Evolutionary conservation across 2,888 invertebrate genomes (phyloP).

Genomic region (Apamea crenata): DNA sequence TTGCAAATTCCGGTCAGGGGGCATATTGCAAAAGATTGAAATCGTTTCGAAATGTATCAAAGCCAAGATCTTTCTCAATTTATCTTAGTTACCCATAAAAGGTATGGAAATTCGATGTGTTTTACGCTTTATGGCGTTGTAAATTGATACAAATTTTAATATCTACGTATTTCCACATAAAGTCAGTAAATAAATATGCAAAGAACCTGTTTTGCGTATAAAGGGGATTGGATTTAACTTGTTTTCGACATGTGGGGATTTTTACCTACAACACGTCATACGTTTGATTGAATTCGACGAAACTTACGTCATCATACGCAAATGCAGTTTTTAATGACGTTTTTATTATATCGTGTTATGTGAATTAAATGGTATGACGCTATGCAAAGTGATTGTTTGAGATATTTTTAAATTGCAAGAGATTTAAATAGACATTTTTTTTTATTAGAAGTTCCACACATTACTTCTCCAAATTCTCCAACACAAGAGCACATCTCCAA

Average conservation of each 20-base stretch:
- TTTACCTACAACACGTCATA: slow-evolving; percentile 38
- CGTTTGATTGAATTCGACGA: slow-evolving; percentile 17
- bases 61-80: slow-evolving; percentile 55
- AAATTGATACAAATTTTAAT: slow-evolving; percentile 59
- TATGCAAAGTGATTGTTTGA: background rate
- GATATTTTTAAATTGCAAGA: background rate
- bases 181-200: slow-evolving; percentile 46
- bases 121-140: slow-evolving; percentile 53
- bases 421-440: too few species aligned
- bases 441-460: background rate
- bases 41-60: slow-evolving; percentile 47
- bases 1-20: slow-evolving; percentile 41
- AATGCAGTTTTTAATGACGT: slow-evolving; percentile 27
- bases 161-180: slow-evolving; percentile 54
- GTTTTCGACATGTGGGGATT: slow-evolving; percentile 45
- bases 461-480: background rate
- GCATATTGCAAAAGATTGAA: slow-evolving; percentile 50
- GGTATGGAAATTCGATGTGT: slow-evolving; percentile 48
- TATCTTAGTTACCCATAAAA: slow-evolving; percentile 39
- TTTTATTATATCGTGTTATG: slow-evolving; percentile 4
- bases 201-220: slow-evolving; percentile 56
- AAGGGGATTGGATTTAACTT: slow-evolving; percentile 44
- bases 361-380: slow-evolving; percentile 2
- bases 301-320: slow-evolving; percentile 42
- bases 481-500: background rate